Conservation (phyloP, 2,888 invertebrate genomes). For the Rotaria sp. region DNA sequence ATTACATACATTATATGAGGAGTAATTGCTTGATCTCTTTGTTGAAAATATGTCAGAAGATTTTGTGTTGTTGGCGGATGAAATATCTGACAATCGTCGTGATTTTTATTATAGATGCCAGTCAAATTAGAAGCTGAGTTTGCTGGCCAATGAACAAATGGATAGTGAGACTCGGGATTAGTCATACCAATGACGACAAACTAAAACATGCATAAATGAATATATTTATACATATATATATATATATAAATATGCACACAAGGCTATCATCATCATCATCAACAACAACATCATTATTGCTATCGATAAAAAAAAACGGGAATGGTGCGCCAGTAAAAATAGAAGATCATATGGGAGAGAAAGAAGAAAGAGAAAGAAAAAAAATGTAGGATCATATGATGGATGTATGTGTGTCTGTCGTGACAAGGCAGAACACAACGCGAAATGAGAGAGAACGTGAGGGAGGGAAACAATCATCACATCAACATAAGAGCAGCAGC, state of each 20-base stretch:
- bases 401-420: background rate
- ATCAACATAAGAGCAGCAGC: background rate
- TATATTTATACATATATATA: background rate
- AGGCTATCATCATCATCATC: background rate
- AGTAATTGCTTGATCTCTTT: background rate
- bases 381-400: conserved; percentile 1
- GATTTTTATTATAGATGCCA: background rate
- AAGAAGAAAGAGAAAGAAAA: background rate
- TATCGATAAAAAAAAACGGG: background rate
- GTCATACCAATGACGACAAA: background rate
- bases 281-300: background rate
- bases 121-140: background rate
- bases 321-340: background rate
- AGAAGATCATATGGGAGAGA: conserved; percentile 4
- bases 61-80: background rate
- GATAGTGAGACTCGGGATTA: background rate
- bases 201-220: background rate
- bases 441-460: background rate
- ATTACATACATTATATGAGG: background rate
- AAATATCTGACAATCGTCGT: background rate
- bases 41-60: background rate
- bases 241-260: background rate
- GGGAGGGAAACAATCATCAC: conserved; percentile 13
- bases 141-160: background rate
- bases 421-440: background rate